Evolutionary conservation across 2,113 vertebrate species (phyloP), one percentile per base, ranked within the genome.

Genomic region (Theristicus caerulescens): DNA sequence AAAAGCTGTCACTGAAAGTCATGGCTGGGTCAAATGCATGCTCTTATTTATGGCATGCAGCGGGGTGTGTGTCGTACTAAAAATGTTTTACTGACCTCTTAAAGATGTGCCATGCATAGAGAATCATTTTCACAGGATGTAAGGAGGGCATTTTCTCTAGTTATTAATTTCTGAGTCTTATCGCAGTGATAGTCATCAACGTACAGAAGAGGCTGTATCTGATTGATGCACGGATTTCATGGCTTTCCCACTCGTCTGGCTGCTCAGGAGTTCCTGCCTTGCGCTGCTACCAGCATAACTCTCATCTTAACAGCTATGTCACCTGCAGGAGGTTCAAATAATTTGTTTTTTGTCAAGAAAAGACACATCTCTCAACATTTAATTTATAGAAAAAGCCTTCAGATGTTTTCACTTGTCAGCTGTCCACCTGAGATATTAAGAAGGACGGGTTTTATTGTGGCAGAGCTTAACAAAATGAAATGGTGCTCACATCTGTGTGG

Each of bases 21-120:
- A 86, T 31, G 71, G 10, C 54, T 92, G 64, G 85, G 76, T 93
- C 76, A 86, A 81, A 92, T 9, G 32, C 3, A 2, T 69, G 17
- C 36, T 88, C 18, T 70, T 85, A 77, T 93, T 96, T 93, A 92
- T 82, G 78, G 38, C 61, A n/a, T 73, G 67, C 26, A 9, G 13
- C 2, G 1, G n/a, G 12, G 51, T 44, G 2, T 62, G 3, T 90
- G 74, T 92, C 6, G 1, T 80, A 73, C 71, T 93, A 55, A 90
- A 94, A 95, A 66, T 90, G 77, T 92, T 96, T 94, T 96, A 81
- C 46, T 93, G 71, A 74, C 54, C 59, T 94, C 82, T 70, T 88
- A 46, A 90, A 92, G 84, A 88, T 83, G 62, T 91, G 85, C 62
- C 9, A 21, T 42, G 74, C 74, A 81, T 64, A 32, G 82, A 87